Base-by-base conservation (phyloP, 2,888 invertebrate genomes). In the Acheta domesticus region DNA sequence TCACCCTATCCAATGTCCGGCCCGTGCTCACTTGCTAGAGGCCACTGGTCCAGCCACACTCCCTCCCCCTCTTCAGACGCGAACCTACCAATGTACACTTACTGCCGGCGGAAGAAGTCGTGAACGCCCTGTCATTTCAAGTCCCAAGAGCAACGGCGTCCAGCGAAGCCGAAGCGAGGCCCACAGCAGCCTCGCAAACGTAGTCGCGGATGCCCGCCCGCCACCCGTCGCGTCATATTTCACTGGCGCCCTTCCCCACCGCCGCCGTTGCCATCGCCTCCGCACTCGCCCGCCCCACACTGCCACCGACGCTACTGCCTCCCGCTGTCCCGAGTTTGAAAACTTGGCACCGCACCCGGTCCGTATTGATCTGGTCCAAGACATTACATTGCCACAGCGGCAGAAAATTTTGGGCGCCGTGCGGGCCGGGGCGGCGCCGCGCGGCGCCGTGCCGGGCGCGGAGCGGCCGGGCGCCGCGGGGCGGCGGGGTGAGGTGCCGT, bases 241-340 rank as follows among this genome's bases (percentile, higher is more conserved):
- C 62, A 62, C 62, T 5, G 36, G 62, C 16, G 14, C 62, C n/a
- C 62, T 62, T 62, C 16, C n/a, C n/a, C 62, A n/a, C 36, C 36
- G 36, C 36, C 62, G 62, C 12, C 16, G n/a, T 19, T 62, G n/a
- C 62, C 62, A 62, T n/a, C 16, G n/a, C 62, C 62, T n/a, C 62
- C 62, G 4, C n/a, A 8, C 36, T 12, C 62, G 16, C 14, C 14
- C 16, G 16, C n/a, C n/a, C 16, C n/a, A 14, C 62, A 62, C 62
- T 19, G 16, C n/a, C 62, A 62, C 16, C 14, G 16, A 14, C 62
- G n/a, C 62, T 62, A 62, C 62, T n/a, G 14, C 62, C n/a, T 62
- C 62, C 62, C 62, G n/a, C 62, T 62, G 62, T 62, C 62, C 62
- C 62, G 62, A 62, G 62, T 62, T 62, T 62, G 62, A 62, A 62